These are phyloP conservation scores for Incurvaria masculella DNA, from an alignment of 2,888 invertebrate genomes.

Conservation along the genomic window DNA sequence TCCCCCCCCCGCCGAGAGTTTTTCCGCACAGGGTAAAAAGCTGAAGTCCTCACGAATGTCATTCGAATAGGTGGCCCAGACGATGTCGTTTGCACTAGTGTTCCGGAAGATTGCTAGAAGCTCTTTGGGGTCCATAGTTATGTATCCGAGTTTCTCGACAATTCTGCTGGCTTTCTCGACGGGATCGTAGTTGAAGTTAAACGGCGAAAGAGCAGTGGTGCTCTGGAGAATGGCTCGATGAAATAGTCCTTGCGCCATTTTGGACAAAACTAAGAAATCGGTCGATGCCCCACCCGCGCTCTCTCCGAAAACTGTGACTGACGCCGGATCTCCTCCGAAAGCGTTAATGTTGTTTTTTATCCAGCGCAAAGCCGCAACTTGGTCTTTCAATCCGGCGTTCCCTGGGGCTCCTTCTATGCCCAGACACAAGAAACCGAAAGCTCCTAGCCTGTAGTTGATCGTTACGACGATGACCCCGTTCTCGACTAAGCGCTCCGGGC, in stretches of 20 bases:
- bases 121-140: slow-evolving; percentile 22
- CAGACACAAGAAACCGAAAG: slow-evolving; percentile 39
- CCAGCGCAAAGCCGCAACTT: slow-evolving; percentile 42
- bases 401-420: slow-evolving; percentile 25
- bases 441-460: slow-evolving; percentile 40
- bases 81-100: slow-evolving; percentile 24
- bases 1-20: slow-evolving; percentile 23
- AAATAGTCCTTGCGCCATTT: slow-evolving; percentile 33
- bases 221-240: slow-evolving; percentile 43
- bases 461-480: slow-evolving; percentile 35
- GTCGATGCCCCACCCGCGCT: slow-evolving; percentile 42
- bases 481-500: slow-evolving; percentile 39
- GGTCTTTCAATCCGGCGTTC: slow-evolving; percentile 43
- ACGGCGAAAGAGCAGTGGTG: slow-evolving; percentile 33
- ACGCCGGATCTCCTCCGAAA: slow-evolving; percentile 45
- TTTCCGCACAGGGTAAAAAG: slow-evolving; percentile 41
- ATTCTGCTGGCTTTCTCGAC: slow-evolving; percentile 28
- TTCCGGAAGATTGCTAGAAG: slow-evolving; percentile 27
- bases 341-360: slow-evolving; percentile 35
- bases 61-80: slow-evolving; percentile 30
- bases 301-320: slow-evolving; percentile 42
- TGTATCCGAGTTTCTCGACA: slow-evolving; percentile 30
- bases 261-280: slow-evolving; percentile 37
- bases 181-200: slow-evolving; percentile 40
- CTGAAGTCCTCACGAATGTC: slow-evolving; percentile 34